Evolutionary conservation across 2,888 invertebrate genomes (phyloP).

Genomic region (Mimas tiliae): DNA sequence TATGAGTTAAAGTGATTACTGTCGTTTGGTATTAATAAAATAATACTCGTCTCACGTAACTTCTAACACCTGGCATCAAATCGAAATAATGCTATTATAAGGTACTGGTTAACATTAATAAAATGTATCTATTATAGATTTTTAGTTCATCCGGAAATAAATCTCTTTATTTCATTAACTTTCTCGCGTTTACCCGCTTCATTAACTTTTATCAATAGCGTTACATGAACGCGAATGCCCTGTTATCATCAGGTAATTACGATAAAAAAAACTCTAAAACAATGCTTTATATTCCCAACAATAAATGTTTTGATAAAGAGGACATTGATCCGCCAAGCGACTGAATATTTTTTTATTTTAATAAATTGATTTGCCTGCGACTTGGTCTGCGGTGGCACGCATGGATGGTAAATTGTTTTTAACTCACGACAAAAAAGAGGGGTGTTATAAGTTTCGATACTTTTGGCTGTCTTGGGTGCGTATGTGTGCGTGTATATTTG

Average conservation of each 20-base stretch:
- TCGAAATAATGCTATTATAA: too few species aligned
- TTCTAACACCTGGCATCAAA: too few species aligned
- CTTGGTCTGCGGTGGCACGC: too few species aligned
- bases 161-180: background rate
- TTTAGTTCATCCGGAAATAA: background rate
- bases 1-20: too few species aligned
- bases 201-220: slow-evolving; percentile 5
- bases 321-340: background rate
- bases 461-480: too few species aligned
- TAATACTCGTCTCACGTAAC: too few species aligned
- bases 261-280: slow-evolving; percentile 12
- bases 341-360: background rate
- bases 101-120: background rate
- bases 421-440: too few species aligned
- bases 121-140: background rate
- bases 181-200: background rate
- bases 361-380: background rate
- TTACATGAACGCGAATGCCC: background rate
- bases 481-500: too few species aligned
- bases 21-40: too few species aligned
- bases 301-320: slow-evolving; percentile 16
- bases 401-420: too few species aligned
- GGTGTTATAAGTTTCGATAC: too few species aligned
- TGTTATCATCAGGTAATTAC: slow-evolving; percentile 20
- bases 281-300: slow-evolving; percentile 19